phyloP scores from a whole-genome alignment of 2,888 invertebrate genomes.

The Pammene fasciana region DNA sequence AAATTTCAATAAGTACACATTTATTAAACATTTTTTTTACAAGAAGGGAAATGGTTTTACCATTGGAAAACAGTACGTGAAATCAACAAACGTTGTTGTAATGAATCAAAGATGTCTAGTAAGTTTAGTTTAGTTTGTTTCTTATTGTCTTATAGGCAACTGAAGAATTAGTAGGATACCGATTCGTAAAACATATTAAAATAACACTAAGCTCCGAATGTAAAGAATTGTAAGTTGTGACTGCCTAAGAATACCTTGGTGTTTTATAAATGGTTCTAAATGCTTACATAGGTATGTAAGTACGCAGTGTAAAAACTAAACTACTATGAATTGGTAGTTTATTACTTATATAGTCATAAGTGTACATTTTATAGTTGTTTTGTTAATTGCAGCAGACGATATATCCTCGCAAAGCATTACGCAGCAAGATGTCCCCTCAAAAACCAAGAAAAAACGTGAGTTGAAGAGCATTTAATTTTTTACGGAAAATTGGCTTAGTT shows the following conservation, averaged over 20 bases:
- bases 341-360: no score
- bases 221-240: no score
- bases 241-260: no score
- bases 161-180: no score
- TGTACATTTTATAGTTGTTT: neutral
- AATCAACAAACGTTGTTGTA: conserved; percentile 54
- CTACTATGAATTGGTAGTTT: no score
- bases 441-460: conserved; percentile 66
- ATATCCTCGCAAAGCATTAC: conserved; percentile 57
- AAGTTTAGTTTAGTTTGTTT: no score
- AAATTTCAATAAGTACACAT: conserved; percentile 56
- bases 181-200: no score
- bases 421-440: conserved; percentile 57
- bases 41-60: conserved; percentile 63
- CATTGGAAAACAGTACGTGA: conserved; percentile 50
- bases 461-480: conserved; percentile 22
- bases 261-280: no score
- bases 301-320: no score
- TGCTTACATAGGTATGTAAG: no score
- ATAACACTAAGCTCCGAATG: no score
- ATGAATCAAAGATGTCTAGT: conserved; percentile 73
- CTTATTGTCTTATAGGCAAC: no score
- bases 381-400: conserved; percentile 56
- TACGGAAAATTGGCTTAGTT: neutral
- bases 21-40: conserved; percentile 50